Base-by-base conservation (phyloP, 2,888 invertebrate species). In the Standfussiana lucernea region DNA sequence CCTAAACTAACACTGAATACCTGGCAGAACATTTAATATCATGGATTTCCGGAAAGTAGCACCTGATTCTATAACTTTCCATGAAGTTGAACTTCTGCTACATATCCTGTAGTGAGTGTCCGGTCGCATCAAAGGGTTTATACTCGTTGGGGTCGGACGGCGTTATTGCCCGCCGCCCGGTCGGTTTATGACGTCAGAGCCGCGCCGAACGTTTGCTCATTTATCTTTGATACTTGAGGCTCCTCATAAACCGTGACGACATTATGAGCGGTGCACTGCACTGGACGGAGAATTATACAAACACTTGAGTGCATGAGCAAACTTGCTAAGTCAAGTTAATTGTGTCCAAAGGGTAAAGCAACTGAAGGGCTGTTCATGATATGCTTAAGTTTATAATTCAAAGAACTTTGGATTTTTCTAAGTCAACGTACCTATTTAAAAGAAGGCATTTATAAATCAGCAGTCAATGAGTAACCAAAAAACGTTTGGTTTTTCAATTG, bases 101-200 rank as follows among this genome's bases (percentile, higher is more conserved):
- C 18, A 21, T 56, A 13, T 35, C 15, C 0, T 56, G 32, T 11
- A 37, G 40, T 28, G 21, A 62, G 64, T 35, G 66, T 69, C 72
- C 72, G 64, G 82, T 84, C 73, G 76, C 79, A 78, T 87, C 86
- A 84, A 87, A 87, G 86, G 84, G 84, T 87, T 88, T 86, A 84
- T 81, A 59, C 68, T 53, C 68, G 74, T 82, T 82, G 77, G 78
- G 80, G 84, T 74, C 61, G 65, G 86, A 72, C 73, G 50, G 77
- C 82, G 68, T 84, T 86, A 87, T 87, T 86, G 82, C 75, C 74
- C 68, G 72, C 59, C 66, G n/a, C n/a, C n/a, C n/a, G 72, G 78
- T 59, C 79, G 72, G 79, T 86, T 86, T 86, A 84, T 87, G 82
- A 87, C 74, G 82, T 79, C 79, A 77, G 64, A 72, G 71, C 74